phyloP scores from a whole-genome alignment of 2,797 vertebrate species.

The Delichon dasypus region DNA sequence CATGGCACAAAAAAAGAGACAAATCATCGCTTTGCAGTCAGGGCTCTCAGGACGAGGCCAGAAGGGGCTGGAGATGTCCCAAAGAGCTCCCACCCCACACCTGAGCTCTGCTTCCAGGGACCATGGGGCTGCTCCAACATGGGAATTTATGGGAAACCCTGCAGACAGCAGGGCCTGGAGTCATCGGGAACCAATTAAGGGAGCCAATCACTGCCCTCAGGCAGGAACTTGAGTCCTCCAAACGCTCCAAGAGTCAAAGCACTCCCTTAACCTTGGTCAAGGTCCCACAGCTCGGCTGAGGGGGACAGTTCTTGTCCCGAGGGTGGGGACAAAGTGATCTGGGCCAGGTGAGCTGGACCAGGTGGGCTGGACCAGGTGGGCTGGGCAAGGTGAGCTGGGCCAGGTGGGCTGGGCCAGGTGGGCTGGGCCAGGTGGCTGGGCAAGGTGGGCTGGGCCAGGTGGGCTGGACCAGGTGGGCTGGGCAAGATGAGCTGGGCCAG shows the following conservation, averaged over 20 bases:
- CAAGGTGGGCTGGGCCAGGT: not conserved
- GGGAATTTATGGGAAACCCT: not conserved
- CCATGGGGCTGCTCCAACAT: not conserved
- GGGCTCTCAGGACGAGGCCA: not conserved
- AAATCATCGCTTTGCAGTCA: fast-evolving
- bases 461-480: not conserved
- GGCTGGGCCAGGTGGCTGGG: too few species aligned
- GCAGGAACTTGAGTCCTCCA: not conserved
- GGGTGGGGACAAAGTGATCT: not conserved
- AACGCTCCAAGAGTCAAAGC: not conserved
- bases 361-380: not conserved
- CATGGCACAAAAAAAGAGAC: fast-evolving
- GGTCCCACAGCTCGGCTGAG: fast-evolving
- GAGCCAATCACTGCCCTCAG: not conserved
- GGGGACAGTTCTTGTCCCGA: fast-evolving
- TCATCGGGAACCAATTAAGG: not conserved
- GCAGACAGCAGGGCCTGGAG: not conserved
- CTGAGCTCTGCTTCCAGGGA: not conserved
- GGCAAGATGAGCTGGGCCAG: not conserved
- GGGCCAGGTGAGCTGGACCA: too few species aligned
- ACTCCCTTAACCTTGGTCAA: fast-evolving
- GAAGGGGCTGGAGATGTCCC: not conserved
- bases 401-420: not conserved
- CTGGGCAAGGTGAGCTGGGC: not conserved
- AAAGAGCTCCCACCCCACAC: not conserved